Conservation (phyloP, 1,140 invertebrate genomes). For the Pseudobourletiella spinata region DNA sequence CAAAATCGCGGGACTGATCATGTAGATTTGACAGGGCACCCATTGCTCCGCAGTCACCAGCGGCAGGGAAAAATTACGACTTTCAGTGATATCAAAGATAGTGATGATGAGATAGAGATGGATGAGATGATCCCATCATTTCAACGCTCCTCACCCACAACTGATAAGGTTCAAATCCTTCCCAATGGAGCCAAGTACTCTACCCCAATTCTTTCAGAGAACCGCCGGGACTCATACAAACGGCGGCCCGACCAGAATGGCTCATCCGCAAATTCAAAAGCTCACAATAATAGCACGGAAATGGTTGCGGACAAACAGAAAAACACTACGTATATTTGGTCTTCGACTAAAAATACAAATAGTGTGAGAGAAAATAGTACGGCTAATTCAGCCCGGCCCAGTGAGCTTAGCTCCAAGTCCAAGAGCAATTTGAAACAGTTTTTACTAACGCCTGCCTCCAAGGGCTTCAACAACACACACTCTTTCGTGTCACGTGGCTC, state of each 20-base stretch:
- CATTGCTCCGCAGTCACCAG: too few relatives aligned
- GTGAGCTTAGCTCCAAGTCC: background rate
- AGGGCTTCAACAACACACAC: background rate
- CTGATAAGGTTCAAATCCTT: background rate
- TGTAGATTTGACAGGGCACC: too few relatives aligned
- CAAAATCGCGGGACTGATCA: too few relatives aligned
- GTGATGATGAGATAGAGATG: background rate
- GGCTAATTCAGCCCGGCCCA: background rate
- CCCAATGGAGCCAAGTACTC: background rate
- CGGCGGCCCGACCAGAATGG: slow-evolving; percentile 1
- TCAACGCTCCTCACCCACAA: too few relatives aligned
- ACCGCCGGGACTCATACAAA: too few relatives aligned
- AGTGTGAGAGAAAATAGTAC: background rate
- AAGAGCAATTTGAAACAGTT: background rate
- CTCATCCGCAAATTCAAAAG: slow-evolving; percentile 3
- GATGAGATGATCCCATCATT: background rate
- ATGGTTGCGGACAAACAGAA: background rate
- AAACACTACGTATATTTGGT: background rate
- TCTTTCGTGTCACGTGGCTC: background rate
- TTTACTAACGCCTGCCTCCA: background rate
- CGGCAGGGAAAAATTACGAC: too few relatives aligned
- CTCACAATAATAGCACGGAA: background rate
- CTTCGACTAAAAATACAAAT: background rate
- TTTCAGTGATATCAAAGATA: background rate
- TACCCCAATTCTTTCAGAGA: background rate